Conservation (phyloP, 2,797 vertebrate genomes). For the Novumbra hubbsi region DNA sequence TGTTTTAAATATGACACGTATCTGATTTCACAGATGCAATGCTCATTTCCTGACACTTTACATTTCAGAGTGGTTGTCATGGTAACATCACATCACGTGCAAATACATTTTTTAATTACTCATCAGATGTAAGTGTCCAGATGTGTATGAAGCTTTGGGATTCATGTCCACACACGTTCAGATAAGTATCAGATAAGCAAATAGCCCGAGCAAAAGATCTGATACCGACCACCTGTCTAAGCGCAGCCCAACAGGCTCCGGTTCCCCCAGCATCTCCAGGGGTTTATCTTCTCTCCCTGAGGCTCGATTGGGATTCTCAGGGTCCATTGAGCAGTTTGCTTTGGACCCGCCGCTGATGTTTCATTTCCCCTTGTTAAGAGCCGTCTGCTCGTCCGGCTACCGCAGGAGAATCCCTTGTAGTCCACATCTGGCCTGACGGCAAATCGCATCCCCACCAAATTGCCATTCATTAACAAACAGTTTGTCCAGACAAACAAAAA, state of each 20-base stretch:
- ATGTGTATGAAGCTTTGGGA: no score
- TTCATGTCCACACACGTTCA: no score
- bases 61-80: no score
- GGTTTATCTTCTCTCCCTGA: constrained; percentile 1
- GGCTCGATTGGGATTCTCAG: constrained; percentile 4
- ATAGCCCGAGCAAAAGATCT: no score
- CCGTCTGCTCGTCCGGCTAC: constrained; percentile 20
- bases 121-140: no score
- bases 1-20: no score
- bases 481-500: constrained; percentile 36
- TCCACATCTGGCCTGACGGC: constrained; percentile 23
- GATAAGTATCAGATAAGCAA: no score
- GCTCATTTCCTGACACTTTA: no score
- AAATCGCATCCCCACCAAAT: constrained; percentile 30
- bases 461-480: constrained; percentile 48
- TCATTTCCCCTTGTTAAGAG: constrained; percentile 39
- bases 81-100: no score
- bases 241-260: neutral
- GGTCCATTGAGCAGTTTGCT: constrained; percentile 22
- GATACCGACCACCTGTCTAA: no score
- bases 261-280: neutral
- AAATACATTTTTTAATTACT: no score
- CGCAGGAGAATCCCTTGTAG: constrained; percentile 32
- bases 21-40: no score
- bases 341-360: constrained; percentile 29